Evolutionary conservation across 1,140 invertebrate species (phyloP), one percentile per base, ranked within the genome.

Genomic region (Sinonovacula constricta): DNA sequence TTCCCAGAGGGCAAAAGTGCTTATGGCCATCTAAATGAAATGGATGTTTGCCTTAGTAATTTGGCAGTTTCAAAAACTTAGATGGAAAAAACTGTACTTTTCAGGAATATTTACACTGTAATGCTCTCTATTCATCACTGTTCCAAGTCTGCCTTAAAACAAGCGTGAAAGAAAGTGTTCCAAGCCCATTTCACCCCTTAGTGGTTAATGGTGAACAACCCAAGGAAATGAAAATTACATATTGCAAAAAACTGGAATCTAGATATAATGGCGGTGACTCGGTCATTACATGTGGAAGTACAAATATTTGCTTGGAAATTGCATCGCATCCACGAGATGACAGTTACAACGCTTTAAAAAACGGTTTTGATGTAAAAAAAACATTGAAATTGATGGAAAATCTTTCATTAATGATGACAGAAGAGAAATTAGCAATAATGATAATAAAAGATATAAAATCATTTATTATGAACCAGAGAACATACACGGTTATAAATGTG

Each of bases 391-490:
- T 45, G 39, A 45, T 45, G 39, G 39, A 10, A 45, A 45, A 10
- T 45, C 39, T 45, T 45, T 45, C 39, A 45, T 45, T 45, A 45
- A 45, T 45, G 39, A 45, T 45, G 39, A 45, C 39, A 45, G 39
- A 45, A 45, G 39, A 10, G 39, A 45, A 45, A 45, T 45, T 45
- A 45, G 18, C 39, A 45, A 45, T 45, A 45, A 45, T 45, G 39
- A 45, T 45, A 45, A 45, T 45, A 18, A 45, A 45, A 45, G 39
- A 7, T 7, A 45, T 7, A 45, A 10, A 45, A 45, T 45, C 39
- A 45, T 45, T 45, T 45, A 45, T 45, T 45, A 45, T 45, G 39
- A 18, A 45, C 39, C 39, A 45, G 39, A 45, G 39, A 18, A 10
- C 39, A 45, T 45, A 45, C 18, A 45, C 39, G 39, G 39, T 45